Evolutionary conservation across 2,888 invertebrate genomes (phyloP).

Genomic region (Xylophagus ater): DNA sequence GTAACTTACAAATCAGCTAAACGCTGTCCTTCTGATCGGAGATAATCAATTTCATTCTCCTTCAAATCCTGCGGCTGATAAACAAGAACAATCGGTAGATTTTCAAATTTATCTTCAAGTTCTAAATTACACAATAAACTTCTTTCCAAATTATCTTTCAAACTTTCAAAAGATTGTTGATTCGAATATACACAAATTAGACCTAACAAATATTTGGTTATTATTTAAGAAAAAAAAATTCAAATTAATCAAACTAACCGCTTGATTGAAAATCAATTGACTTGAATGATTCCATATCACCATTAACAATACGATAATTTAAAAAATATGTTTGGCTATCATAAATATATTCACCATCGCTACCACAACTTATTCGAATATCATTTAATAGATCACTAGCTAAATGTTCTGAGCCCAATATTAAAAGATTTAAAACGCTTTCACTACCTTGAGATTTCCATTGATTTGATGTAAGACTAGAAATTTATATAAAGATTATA

Average conservation of each 20-base stretch:
- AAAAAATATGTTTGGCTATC: conserved; percentile 70
- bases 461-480: conserved; percentile 25
- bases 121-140: conserved; percentile 81
- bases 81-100: conserved; percentile 80
- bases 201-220: conserved; percentile 39
- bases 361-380: conserved; percentile 74
- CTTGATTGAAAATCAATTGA: conserved; percentile 82
- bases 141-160: conserved; percentile 82
- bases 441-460: conserved; percentile 29
- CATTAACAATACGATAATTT: conserved; percentile 76
- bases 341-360: conserved; percentile 69
- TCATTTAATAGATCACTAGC: conserved; percentile 80
- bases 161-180: conserved; percentile 82
- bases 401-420: conserved; percentile 76
- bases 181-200: conserved; percentile 84
- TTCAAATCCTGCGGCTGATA: conserved; percentile 74
- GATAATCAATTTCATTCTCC: conserved; percentile 72
- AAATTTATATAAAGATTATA: conserved; percentile 6
- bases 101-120: conserved; percentile 81
- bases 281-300: conserved; percentile 76
- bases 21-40: conserved; percentile 82
- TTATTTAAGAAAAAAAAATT: conserved; percentile 3
- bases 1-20: conserved; percentile 67
- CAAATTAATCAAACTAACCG: conserved; percentile 44
- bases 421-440: conserved; percentile 62